phyloP scores from a whole-genome alignment of 2,888 invertebrate genomes.

The Automeris io region DNA sequence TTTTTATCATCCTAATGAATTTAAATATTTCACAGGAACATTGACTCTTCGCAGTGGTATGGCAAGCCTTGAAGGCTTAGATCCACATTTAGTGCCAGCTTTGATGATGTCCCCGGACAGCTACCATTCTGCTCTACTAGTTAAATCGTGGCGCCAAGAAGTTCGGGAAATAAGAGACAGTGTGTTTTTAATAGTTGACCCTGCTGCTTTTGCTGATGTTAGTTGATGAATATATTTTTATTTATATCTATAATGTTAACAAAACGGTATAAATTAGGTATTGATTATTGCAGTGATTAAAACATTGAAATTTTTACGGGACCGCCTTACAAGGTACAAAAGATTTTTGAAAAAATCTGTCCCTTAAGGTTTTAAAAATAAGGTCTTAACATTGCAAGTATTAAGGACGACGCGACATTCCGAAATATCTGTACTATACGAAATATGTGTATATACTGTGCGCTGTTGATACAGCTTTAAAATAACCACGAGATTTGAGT shows the following conservation, averaged over 20 bases:
- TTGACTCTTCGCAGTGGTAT: slow-evolving; percentile 79
- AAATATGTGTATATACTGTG: no score
- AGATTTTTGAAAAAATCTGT: no score
- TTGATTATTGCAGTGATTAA: background rate
- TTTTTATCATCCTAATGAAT: no score
- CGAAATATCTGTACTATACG: no score
- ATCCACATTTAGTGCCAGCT: slow-evolving; percentile 81
- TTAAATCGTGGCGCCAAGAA: slow-evolving; percentile 78
- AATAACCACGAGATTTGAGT: no score
- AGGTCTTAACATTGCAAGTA: no score
- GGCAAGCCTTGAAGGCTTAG: slow-evolving; percentile 81
- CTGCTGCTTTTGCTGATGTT: slow-evolving; percentile 82
- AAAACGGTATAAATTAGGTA: background rate
- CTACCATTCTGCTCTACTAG: slow-evolving; percentile 68
- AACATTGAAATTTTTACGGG: background rate
- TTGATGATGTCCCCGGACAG: slow-evolving; percentile 70
- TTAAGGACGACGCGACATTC: no score
- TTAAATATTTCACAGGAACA: slow-evolving; percentile 62
- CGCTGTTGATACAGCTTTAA: no score
- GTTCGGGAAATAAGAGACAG: slow-evolving; percentile 73
- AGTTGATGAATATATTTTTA: background rate
- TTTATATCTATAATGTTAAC: background rate
- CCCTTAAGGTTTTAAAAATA: no score
- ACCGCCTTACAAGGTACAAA: no score
- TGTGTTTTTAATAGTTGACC: slow-evolving; percentile 82